A percentile compares a stretch with the other conserved stretches of the same genome.
Evolutionary conservation across 2,113 vertebrate species (phyloP).

Genomic region (Oncorhynchus kisutch): DNA sequence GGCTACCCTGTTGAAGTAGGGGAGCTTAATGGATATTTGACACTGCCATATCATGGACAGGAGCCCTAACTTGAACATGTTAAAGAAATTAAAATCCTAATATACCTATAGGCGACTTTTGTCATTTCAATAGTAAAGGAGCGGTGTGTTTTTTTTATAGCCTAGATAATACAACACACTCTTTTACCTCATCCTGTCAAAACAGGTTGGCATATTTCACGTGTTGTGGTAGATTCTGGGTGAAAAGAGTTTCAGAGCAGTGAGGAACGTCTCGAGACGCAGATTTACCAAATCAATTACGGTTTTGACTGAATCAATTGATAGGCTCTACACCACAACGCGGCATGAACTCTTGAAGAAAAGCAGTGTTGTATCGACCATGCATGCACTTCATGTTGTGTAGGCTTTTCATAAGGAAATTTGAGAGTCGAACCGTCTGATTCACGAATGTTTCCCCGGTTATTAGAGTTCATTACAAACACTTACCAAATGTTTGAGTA

Average conservation of each 20-base stretch:
- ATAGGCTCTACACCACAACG: neutral
- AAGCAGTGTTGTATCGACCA: neutral
- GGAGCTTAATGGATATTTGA: too few species aligned
- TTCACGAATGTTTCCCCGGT: neutral
- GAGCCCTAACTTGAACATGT: too few species aligned
- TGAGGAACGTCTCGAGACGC: neutral
- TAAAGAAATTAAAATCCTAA: too few species aligned
- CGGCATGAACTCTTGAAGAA: neutral
- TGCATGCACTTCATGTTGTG: neutral
- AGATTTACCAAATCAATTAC: neutral
- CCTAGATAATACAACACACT: neutral
- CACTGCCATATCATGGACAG: too few species aligned
- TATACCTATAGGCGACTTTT: neutral
- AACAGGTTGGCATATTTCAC: neutral
- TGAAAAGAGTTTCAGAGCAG: neutral
- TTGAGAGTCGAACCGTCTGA: neutral
- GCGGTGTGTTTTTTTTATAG: neutral
- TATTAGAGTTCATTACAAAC: neutral
- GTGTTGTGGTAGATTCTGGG: neutral
- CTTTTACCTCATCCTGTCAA: neutral
- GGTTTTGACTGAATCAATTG: neutral
- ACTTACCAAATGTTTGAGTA: constrained; percentile 18
- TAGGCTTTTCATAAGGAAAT: neutral
- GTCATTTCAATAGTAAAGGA: neutral
- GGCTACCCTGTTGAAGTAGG: too few species aligned